Conservation (phyloP, 2,797 vertebrate genomes). For the Anabacerthia variegaticeps region DNA sequence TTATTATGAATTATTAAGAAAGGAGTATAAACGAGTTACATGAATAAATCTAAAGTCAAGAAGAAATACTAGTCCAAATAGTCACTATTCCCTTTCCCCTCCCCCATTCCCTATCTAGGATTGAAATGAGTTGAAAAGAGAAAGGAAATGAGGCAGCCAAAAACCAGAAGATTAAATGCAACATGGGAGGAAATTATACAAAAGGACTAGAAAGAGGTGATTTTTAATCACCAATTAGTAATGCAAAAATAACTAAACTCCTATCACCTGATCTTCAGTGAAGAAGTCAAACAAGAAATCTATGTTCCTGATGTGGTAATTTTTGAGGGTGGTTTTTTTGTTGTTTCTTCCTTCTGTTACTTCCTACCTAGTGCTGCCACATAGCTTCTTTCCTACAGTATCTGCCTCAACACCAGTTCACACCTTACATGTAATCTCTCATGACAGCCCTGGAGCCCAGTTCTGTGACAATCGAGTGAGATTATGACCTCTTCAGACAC, state of each 20-base stretch:
- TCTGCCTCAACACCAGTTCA: background rate
- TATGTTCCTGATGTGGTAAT: background rate
- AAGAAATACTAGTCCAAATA: background rate
- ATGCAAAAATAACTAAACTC: background rate
- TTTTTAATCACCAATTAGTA: background rate
- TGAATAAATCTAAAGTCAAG: background rate
- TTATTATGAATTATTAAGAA: background rate
- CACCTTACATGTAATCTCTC: rapidly evolving
- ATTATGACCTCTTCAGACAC: background rate
- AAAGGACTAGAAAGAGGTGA: background rate
- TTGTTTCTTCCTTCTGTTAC: background rate
- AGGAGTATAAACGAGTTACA: background rate
- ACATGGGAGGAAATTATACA: background rate
- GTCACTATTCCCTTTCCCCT: background rate
- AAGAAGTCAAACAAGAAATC: background rate
- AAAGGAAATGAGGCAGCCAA: background rate
- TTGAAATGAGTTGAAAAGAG: background rate
- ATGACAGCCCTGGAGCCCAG: background rate
- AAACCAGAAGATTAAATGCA: background rate
- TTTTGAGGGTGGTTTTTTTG: background rate
- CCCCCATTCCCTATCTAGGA: background rate
- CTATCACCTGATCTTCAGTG: background rate
- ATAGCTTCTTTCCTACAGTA: background rate
- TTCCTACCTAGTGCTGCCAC: background rate
- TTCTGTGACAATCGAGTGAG: background rate